Base-by-base conservation (phyloP, 2,797 vertebrate genomes). In the Micromesistius poutassou region DNA sequence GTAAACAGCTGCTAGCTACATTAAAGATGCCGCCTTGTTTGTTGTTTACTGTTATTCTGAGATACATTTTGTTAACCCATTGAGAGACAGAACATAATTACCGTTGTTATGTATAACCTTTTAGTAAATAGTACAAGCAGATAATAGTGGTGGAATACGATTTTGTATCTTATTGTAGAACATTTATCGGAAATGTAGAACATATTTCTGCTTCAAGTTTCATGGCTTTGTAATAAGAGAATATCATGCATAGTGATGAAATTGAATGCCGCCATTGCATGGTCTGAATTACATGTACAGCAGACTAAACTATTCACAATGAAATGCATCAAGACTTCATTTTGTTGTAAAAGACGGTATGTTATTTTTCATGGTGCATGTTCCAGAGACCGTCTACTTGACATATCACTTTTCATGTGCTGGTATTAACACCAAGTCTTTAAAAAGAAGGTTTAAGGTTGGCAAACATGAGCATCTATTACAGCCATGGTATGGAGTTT, bases 381-480 rank as follows among this genome's bases (percentile, higher is more conserved):
- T 28, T 68, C 62, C 62, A 28, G n/a, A 28, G 55, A 28, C 55
- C 10, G 8, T 62, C n/a, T 66, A 66, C 25, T 1, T 85, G 83
- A 75, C 88, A 87, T 12, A 10, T 68, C 62, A 84, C 74, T 76
- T 85, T 84, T 16, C 2, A 22, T 86, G 84, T 82, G 80, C 77
- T 79, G 85, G 77, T 80, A 86, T 84, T 83, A 74, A 35, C 33
- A 81, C 74, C 85, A 72, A 83, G 73, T 85, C 81, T 87, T 88
- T 89, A 86, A 78, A 38, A 77, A 84, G 89, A 88, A 89, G 89
- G 89, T 88, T 88, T 91, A 89, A 90, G 88, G 89, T 90, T 84
- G 86, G 82, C 82, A 86, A 89, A 90, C 88, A 90, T 78, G 66
- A 84, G 83, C 84, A 80, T 86, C 79, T 81, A 86, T 86, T 87